Percentiles rank a stretch among this genome's conserved stretches.
phyloP scores from a whole-genome alignment of 2,113 vertebrate species.

The Seriola aureovittata region DNA sequence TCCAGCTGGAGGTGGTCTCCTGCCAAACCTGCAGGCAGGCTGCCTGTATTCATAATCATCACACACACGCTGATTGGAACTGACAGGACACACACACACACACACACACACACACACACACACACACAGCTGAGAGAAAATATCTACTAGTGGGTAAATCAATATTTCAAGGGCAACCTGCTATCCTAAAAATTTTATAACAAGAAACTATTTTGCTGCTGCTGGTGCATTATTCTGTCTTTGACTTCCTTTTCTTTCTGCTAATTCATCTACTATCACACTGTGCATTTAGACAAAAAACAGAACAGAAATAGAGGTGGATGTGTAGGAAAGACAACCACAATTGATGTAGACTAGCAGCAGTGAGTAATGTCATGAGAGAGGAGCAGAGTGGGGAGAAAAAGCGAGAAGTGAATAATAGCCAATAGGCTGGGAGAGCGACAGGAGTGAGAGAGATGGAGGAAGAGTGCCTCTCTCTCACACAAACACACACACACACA shows the following conservation, averaged over 20 bases:
- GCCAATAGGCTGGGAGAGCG: conserved; percentile 51
- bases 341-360: conserved; percentile 44
- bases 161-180: conserved; percentile 71
- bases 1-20: conserved; percentile 79
- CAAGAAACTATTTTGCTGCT: conserved; percentile 30
- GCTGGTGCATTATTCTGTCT: conserved; percentile 25
- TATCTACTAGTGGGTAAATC: conserved; percentile 45
- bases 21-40: conserved; percentile 76
- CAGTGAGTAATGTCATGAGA: conserved; percentile 59
- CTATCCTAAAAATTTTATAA: conserved; percentile 43
- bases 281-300: neutral
- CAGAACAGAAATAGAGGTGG: conserved; percentile 33
- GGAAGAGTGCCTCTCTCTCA: conserved; percentile 50
- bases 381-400: conserved; percentile 20
- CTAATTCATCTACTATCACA: conserved; percentile 3
- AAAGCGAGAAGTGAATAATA: conserved; percentile 62
- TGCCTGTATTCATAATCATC: conserved; percentile 77
- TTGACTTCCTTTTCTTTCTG: neutral
- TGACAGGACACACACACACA: conserved; percentile 62
- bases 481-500: conserved; percentile 6
- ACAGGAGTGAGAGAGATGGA: conserved; percentile 37
- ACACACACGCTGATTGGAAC: conserved; percentile 68
- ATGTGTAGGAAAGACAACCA: conserved; percentile 36
- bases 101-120: neutral
- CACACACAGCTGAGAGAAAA: conserved; percentile 20